A percentile compares a stretch with the other conserved stretches of the same genome.
These are phyloP conservation scores for Ivindomyrus marchei DNA, from an alignment of 2,113 vertebrate genomes.

Conservation along the genomic window DNA sequence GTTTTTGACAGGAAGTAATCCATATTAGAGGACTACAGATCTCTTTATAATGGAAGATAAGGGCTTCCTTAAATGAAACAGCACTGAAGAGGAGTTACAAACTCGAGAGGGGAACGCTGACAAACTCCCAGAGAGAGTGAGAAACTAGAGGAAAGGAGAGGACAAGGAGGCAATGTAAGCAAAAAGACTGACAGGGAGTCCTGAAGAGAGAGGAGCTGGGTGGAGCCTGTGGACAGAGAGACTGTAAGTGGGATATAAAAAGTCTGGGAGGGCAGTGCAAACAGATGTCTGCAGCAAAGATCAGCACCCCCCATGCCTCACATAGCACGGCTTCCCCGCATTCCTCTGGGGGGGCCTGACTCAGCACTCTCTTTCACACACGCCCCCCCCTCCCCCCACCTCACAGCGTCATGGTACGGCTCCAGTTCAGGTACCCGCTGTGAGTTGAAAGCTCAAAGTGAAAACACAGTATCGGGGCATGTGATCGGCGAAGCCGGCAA, in stretches of 20 bases:
- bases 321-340: slow-evolving; percentile 56
- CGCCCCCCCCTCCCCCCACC: slow-evolving; percentile 31
- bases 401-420: not conserved
- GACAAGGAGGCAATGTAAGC: slow-evolving; percentile 1
- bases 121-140: not conserved
- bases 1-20: not conserved
- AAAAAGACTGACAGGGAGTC: not conserved
- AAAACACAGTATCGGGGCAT: not conserved
- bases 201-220: not conserved
- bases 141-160: slow-evolving; percentile 18
- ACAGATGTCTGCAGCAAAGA: slow-evolving; percentile 38
- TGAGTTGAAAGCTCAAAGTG: not conserved
- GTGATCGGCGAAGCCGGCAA: not conserved
- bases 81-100: not conserved
- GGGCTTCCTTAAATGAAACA: not conserved
- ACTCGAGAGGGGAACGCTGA: not conserved
- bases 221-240: not conserved
- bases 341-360: slow-evolving; percentile 57
- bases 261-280: slow-evolving; percentile 33
- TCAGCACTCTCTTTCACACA: slow-evolving; percentile 54
- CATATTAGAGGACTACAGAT: not conserved
- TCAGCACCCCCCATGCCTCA: slow-evolving; percentile 26
- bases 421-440: not conserved
- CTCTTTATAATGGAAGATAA: not conserved
- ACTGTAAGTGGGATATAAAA: not conserved